These are phyloP conservation scores for Corella eumyota DNA, from an alignment of 23 tunicate species.

Conservation along the genomic window DNA sequence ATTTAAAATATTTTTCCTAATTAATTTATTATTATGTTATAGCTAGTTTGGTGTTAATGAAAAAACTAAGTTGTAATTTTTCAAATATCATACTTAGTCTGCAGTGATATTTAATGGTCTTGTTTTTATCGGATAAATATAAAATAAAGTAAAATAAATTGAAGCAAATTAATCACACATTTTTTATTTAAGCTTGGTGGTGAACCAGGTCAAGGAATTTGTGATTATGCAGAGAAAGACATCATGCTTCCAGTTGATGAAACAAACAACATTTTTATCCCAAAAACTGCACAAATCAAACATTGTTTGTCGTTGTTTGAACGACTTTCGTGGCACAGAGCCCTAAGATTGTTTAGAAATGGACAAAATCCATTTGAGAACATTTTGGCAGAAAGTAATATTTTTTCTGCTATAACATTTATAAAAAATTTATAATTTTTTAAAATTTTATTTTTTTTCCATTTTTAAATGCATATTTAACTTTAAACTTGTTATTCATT, in stretches of 20 bases:
- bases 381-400: constrained; percentile 1
- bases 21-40: no score
- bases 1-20: no score
- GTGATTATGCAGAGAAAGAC: constrained; percentile 54
- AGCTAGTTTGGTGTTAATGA: no score
- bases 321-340: constrained; percentile 72
- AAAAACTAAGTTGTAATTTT: no score
- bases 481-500: no score
- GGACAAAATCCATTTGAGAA: constrained; percentile 61
- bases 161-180: background rate
- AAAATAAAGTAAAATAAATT: no score
- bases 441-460: no score
- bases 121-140: no score
- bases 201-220: constrained; percentile 19
- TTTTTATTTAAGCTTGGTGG: constrained; percentile 6
- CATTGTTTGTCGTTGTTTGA: constrained; percentile 38
- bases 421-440: no score
- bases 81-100: no score
- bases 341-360: constrained; percentile 13
- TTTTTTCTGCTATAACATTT: no score
- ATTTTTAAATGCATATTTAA: no score
- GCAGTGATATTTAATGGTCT: background rate
- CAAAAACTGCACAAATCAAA: constrained; percentile 28
- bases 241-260: constrained; percentile 29
- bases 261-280: constrained; percentile 38